Conservation (phyloP, 2,797 vertebrate genomes). For the Oryzias sinensis region DNA sequence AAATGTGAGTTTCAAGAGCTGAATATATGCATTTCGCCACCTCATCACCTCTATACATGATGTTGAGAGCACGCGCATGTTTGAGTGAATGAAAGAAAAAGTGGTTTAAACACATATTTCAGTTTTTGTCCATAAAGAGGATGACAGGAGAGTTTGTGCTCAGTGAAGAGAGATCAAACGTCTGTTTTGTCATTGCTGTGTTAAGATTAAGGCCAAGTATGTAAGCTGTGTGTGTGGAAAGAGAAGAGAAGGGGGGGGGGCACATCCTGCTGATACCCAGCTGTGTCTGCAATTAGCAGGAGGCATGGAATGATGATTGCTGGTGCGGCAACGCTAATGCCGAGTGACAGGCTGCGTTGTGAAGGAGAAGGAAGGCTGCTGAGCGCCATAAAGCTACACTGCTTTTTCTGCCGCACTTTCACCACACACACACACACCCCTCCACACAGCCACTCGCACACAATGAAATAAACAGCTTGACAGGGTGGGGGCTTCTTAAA, state of each 20-base stretch:
- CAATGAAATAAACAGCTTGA: conserved; percentile 43
- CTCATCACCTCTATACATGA: too few species aligned
- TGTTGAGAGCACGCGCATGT: too few species aligned
- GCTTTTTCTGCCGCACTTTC: conserved; percentile 41
- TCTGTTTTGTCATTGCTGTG: conserved; percentile 28
- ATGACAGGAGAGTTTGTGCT: conserved; percentile 13
- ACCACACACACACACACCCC: conserved; percentile 32
- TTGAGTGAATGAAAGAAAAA: neutral
- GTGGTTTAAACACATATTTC: neutral
- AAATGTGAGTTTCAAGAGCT: too few species aligned
- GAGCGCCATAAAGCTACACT: conserved; percentile 57
- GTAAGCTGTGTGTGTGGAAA: conserved; percentile 39
- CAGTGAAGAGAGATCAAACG: conserved; percentile 13
- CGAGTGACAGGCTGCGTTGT: conserved; percentile 93
- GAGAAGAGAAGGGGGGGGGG: conserved; percentile 62
- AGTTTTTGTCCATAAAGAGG: neutral
- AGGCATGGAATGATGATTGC: conserved; percentile 99
- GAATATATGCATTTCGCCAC: too few species aligned
- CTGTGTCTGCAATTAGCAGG: conserved; percentile 99
- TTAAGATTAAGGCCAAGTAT: conserved; percentile 19
- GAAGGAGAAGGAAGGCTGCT: conserved; percentile 77
- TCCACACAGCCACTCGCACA: conserved; percentile 30
- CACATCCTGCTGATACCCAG: conserved; percentile 93
- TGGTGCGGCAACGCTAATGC: conserved; percentile 95
- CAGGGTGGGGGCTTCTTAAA: conserved; percentile 91